Base-by-base conservation (phyloP, 2,888 invertebrate genomes). In the Spatulosminthurus flaviceps region DNA sequence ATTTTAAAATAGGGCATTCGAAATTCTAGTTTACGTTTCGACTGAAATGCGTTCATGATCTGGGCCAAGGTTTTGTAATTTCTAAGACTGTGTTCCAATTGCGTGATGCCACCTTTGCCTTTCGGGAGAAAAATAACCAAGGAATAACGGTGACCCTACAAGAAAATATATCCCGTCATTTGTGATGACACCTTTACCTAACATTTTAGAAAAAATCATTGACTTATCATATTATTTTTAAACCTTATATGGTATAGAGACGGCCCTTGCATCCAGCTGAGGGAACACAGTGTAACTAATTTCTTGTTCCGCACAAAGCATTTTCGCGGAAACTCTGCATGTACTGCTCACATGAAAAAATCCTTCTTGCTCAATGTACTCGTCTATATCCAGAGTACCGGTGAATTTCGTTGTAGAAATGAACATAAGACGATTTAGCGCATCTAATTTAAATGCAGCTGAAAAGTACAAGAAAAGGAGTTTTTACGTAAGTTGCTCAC, bases 241-340 rank as follows among this genome's bases (percentile, higher is more conserved):
- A 42, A 85, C 86, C 73, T 85, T 83, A 81, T 88, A 88, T 1
- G 87, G 87, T 41, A 88, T 72, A 24, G 87, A 86, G 1, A 88
- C 81, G 1, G 87, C 86, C 67, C 86, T 82, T 71, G 86, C 86
- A 24, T 84, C 84, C 16, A 87, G 81, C 0, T 85, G 82, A n/a
- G 81, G 76, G n/a, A 85, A 81, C 22, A 81, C 80, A 5, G 81
- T 84, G 43, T 81, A 87, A 1, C 81, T 81, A 42, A 87, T 86
- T 42, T 86, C 84, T 16, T 84, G 85, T 24, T 83, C 81, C n/a
- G 85, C 85, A 61, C 83, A 79, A 89, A 90, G 89, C 88, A 89
- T 89, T 43, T 88, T 86, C n/a, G 88, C 86, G 64, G 86, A 81
- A 16, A 85, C 81, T 67, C 69, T 41, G n/a, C 83, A 80, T 21